Base-by-base conservation (phyloP, 2,888 invertebrate genomes). In the Ennomos fuscantarius region DNA sequence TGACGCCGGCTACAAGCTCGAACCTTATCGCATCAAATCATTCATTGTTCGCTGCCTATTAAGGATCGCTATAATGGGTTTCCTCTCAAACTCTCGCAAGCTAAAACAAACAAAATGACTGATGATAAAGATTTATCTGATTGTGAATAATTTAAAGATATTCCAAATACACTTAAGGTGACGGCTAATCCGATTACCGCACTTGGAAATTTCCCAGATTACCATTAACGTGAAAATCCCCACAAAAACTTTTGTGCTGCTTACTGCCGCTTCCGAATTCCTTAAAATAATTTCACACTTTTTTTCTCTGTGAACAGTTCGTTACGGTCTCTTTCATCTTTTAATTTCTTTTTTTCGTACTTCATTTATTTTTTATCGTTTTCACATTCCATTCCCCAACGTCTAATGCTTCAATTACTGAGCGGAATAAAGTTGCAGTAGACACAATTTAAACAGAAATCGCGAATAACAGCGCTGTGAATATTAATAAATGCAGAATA, bases 271-370 rank as follows among this genome's bases (percentile, higher is more conserved):
- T 81, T 79, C n/a, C 79, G 78, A 81, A 80, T 82, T 75, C 75
- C 76, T 81, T 84, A 80, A 81, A 82, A 85, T 85, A 83, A 84
- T 83, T 82, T 84, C 79, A 74, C 78, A 80, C 79, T 82, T 86
- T 82, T 76, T 79, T 81, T 79, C 73, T 70, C 72, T 73, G 70
- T 69, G 75, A 78, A 74, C 78, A 82, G 81, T 84, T 82, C 79
- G 77, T 80, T 86, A 85, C 78, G 78, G 73, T 76, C 70, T 81
- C 81, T 81, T 86, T 85, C 78, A 81, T 86, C 74, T 82, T 81
- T 84, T 83, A 84, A 80, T 84, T 86, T 80, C 70, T 81, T 83
- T 79, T 70, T 75, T 74, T 70, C 71, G 72, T 77, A 77, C 74
- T 78, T 84, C 58, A 59, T 59, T 82, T 76, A 77, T 76, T 79